These are phyloP conservation scores for Streptopelia turtur DNA, from an alignment of 2,797 vertebrate genomes.

Conservation along the genomic window DNA sequence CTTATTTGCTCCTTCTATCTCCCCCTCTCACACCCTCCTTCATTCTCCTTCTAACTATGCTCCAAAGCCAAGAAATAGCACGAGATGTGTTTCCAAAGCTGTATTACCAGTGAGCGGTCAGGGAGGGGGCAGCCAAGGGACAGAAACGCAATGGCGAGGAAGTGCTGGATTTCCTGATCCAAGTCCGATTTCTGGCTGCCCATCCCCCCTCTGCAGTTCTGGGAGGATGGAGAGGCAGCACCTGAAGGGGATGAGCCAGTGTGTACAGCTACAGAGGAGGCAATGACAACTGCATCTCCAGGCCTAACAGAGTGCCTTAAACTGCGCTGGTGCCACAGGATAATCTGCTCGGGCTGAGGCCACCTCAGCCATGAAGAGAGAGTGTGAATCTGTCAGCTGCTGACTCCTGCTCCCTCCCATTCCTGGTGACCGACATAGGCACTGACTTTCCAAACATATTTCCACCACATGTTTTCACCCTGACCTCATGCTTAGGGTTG, in stretches of 20 bases:
- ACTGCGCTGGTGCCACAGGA: background rate
- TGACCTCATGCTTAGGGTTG: conserved; percentile 68
- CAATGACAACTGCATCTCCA: background rate
- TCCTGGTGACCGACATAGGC: conserved; percentile 47
- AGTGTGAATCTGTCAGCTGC: conserved; percentile 49
- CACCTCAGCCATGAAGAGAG: background rate
- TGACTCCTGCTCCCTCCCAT: conserved; percentile 51
- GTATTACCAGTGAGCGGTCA: conserved; percentile 69
- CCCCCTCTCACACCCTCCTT: conserved; percentile 64
- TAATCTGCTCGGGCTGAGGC: conserved; percentile 24
- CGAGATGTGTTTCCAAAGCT: conserved; percentile 71
- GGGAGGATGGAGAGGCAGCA: background rate
- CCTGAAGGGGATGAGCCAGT: background rate
- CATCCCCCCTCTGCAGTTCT: background rate
- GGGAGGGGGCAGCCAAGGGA: conserved; percentile 79
- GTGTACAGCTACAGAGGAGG: background rate
- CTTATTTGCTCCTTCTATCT: conserved; percentile 44
- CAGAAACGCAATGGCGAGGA: conserved; percentile 58
- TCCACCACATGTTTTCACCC: conserved; percentile 73
- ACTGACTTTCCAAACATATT: conserved; percentile 73
- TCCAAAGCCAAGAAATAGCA: conserved; percentile 74
- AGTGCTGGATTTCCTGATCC: conserved; percentile 54
- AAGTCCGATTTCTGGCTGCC: conserved; percentile 21
- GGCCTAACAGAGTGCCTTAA: background rate
- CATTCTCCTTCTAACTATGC: conserved; percentile 60